These are phyloP conservation scores for Oreochromis grahami DNA, from an alignment of 2,797 vertebrate genomes.

Conservation along the genomic window DNA sequence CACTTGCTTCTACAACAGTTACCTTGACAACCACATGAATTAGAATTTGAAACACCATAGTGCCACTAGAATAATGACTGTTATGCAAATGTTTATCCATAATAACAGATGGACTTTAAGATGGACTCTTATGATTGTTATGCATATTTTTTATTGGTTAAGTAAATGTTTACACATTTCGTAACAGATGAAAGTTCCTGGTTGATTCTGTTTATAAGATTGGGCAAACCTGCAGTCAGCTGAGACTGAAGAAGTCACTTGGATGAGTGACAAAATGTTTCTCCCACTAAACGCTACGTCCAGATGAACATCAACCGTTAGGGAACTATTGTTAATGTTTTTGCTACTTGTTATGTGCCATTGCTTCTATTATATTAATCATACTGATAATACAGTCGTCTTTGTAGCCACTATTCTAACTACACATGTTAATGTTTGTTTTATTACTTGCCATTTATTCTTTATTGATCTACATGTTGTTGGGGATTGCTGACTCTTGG, in stretches of 20 bases:
- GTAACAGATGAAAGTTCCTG: fast-evolving
- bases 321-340: not conserved
- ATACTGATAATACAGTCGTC: fast-evolving
- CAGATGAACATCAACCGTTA: not conserved
- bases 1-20: constrained; percentile 73
- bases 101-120: fast-evolving
- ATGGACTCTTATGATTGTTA: fast-evolving
- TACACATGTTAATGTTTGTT: not conserved
- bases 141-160: not conserved
- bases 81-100: not conserved
- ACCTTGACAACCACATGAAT: constrained; percentile 44
- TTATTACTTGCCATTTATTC: fast-evolving
- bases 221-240: fast-evolving
- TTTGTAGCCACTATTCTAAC: not conserved
- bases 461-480: not conserved
- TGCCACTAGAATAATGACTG: fast-evolving
- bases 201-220: not conserved
- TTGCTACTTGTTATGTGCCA: fast-evolving
- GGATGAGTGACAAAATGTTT: fast-evolving
- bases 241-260: not conserved
- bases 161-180: fast-evolving
- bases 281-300: fast-evolving
- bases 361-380: not conserved
- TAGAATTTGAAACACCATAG: fast-evolving
- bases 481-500: too few relatives aligned